A percentile compares a stretch with the other conserved stretches of the same genome.
Conservation (phyloP, 2,888 invertebrate species). For the Parasteatoda lunata region DNA sequence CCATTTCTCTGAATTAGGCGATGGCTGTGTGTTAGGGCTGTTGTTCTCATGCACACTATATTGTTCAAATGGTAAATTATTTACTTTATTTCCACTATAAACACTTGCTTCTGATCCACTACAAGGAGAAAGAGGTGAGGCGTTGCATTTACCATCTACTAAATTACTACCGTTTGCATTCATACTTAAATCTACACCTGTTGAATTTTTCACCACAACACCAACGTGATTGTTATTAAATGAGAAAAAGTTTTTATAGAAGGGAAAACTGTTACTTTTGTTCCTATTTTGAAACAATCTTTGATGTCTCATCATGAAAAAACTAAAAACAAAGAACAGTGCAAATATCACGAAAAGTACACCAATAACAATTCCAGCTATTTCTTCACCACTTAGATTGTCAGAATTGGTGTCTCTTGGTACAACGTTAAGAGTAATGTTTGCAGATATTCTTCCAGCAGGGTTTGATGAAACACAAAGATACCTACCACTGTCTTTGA, state of each 20-base stretch:
- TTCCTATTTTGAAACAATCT: slow-evolving; percentile 59
- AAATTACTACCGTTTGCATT: slow-evolving; percentile 30
- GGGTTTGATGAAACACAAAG: slow-evolving; percentile 69
- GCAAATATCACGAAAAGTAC: slow-evolving; percentile 69
- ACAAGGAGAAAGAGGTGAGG: slow-evolving; percentile 54
- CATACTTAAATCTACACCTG: slow-evolving; percentile 43
- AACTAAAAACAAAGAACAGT: slow-evolving; percentile 69
- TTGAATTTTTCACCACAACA: slow-evolving; percentile 41
- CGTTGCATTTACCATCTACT: slow-evolving; percentile 47
- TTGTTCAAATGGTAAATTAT: slow-evolving; percentile 58
- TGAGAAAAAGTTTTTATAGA: slow-evolving; percentile 63
- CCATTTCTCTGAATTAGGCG: slow-evolving; percentile 58
- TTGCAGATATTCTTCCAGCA: slow-evolving; percentile 70
- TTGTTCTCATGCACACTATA: slow-evolving; percentile 60
- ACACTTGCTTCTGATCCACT: slow-evolving; percentile 61
- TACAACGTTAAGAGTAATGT: slow-evolving; percentile 67
- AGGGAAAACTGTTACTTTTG: slow-evolving; percentile 51
- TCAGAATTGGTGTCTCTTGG: slow-evolving; percentile 42
- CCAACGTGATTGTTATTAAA: slow-evolving; percentile 61
- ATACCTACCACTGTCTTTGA: slow-evolving; percentile 70
- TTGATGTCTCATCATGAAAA: slow-evolving; percentile 67
- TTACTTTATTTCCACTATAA: slow-evolving; percentile 56
- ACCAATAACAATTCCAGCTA: slow-evolving; percentile 70
- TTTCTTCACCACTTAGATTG: slow-evolving; percentile 69
- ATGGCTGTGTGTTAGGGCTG: slow-evolving; percentile 27